These are phyloP conservation scores for Apamea monoglypha DNA, from an alignment of 2,888 invertebrate genomes.

Conservation along the genomic window DNA sequence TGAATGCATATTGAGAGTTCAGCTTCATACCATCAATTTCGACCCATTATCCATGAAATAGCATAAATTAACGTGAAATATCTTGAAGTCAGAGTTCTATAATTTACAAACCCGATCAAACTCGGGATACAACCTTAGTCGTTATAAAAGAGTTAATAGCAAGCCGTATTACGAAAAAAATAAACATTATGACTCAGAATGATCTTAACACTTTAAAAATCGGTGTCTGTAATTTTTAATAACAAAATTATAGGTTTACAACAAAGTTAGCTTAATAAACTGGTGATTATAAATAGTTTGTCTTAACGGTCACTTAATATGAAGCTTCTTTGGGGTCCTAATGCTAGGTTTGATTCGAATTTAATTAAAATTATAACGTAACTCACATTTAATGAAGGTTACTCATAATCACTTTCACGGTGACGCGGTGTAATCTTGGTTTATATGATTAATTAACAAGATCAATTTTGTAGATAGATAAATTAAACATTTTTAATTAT, in stretches of 20 bases:
- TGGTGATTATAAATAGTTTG: conserved; percentile 56
- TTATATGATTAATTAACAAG: conserved; percentile 32
- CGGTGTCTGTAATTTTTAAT: conserved; percentile 74
- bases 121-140: conserved; percentile 30
- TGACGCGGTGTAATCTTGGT: conserved; percentile 34
- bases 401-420: conserved; percentile 39
- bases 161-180: conserved; percentile 68
- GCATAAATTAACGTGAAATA: neutral
- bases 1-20: neutral
- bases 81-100: neutral
- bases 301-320: conserved; percentile 38
- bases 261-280: conserved; percentile 58
- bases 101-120: conserved; percentile 19
- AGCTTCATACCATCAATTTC: neutral
- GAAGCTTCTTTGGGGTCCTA: conserved; percentile 46
- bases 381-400: conserved; percentile 42
- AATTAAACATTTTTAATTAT: neutral
- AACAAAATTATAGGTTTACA: conserved; percentile 74
- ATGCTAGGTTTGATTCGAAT: conserved; percentile 53
- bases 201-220: conserved; percentile 76
- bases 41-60: neutral
- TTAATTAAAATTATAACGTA: conserved; percentile 59
- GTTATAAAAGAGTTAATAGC: conserved; percentile 63
- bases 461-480: conserved; percentile 7
- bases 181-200: conserved; percentile 69